These are phyloP conservation scores for Poeciliopsis turneri DNA, from an alignment of 2,797 vertebrate species.

Conservation along the genomic window DNA sequence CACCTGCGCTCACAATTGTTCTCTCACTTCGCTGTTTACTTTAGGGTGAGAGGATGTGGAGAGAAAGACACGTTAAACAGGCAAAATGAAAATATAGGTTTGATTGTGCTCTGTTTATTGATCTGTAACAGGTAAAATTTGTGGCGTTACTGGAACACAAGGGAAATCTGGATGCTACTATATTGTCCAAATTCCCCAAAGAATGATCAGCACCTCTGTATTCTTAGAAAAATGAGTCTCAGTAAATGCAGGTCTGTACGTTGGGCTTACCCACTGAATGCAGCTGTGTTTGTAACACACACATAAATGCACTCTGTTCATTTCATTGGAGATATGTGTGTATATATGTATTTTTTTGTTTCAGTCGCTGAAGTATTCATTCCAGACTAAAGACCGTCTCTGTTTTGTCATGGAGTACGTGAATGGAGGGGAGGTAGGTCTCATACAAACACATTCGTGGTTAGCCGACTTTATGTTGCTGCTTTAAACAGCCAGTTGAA, in stretches of 20 bases:
- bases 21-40: conserved; percentile 17
- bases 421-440: conserved; percentile 95
- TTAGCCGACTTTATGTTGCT: conserved; percentile 31
- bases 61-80: conserved; percentile 2
- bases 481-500: conserved; percentile 53
- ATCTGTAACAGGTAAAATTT: neutral
- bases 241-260: neutral
- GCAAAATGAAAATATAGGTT: conserved; percentile 14
- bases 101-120: conserved; percentile 2
- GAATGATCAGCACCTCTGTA: neutral
- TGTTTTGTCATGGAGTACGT: conserved; percentile 99
- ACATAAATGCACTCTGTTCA: neutral
- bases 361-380: conserved; percentile 98
- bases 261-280: neutral
- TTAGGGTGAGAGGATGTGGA: neutral
- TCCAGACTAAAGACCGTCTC: conserved; percentile 98
- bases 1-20: conserved; percentile 28
- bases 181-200: neutral
- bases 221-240: neutral
- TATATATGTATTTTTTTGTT: conserved; percentile 64
- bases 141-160: conserved; percentile 7
- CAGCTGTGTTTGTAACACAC: neutral
- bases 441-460: conserved; percentile 26
- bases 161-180: neutral
- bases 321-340: neutral